Conservation (phyloP, 1,140 invertebrate species). For the Probaryconus sp. region DNA sequence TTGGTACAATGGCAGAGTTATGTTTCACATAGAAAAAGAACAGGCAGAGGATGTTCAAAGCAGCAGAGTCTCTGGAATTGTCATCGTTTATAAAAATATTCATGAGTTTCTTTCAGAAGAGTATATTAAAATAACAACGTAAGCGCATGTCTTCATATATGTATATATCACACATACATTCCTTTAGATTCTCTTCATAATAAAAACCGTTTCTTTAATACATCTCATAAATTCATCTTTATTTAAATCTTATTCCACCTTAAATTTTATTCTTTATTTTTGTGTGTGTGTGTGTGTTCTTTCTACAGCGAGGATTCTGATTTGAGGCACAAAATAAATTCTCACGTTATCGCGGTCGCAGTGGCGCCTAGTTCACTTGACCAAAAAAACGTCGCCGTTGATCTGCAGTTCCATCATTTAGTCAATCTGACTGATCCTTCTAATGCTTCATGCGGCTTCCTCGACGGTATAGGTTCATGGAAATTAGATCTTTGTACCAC, state of each 20-base stretch:
- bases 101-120: constrained; percentile 44
- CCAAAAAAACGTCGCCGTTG: constrained; percentile 70
- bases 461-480: constrained; percentile 76
- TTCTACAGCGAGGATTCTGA: constrained; percentile 81
- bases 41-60: too few species aligned
- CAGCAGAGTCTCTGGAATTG: constrained; percentile 21
- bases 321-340: constrained; percentile 83
- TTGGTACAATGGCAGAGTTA: too few species aligned
- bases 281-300: too few species aligned
- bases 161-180: too few species aligned
- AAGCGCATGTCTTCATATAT: too few species aligned
- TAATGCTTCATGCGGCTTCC: constrained; percentile 78
- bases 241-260: not conserved
- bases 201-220: too few species aligned
- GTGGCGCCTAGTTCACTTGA: constrained; percentile 59
- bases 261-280: too few species aligned
- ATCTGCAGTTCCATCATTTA: constrained; percentile 71
- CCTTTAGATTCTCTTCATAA: too few species aligned
- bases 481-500: constrained; percentile 79
- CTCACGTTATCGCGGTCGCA: constrained; percentile 80
- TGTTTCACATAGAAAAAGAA: too few species aligned
- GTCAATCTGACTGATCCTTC: constrained; percentile 72
- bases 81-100: constrained; percentile 45
- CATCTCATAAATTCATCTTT: too few species aligned
- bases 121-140: constrained; percentile 43